A percentile compares a stretch with the other conserved stretches of the same genome.
Evolutionary conservation across 1,140 invertebrate species (phyloP).

Genomic region (Panagrolaimus sp.): DNA sequence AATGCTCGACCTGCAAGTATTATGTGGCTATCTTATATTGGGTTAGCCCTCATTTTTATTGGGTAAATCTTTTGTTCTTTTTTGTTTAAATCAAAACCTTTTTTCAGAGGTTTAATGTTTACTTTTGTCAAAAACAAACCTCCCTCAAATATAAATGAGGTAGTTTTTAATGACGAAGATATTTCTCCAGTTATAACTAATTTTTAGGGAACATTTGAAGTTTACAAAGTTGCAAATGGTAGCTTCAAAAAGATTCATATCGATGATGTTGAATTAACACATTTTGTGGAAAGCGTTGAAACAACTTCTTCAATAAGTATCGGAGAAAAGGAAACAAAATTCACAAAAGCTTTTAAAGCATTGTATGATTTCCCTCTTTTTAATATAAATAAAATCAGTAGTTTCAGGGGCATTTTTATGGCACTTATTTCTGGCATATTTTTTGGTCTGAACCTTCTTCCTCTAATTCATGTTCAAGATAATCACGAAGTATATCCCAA

Average conservation of each 20-base stretch:
- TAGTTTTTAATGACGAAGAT: neutral
- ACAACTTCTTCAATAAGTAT: neutral
- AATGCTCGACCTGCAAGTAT: conserved; percentile 23
- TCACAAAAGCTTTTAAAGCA: neutral
- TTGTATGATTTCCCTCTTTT: neutral
- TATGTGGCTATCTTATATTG: conserved; percentile 27
- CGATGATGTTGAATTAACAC: no score
- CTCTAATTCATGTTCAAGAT: conserved; percentile 34
- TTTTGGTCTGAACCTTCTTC: conserved; percentile 32
- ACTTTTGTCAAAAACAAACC: conserved; percentile 2
- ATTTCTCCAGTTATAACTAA: neutral
- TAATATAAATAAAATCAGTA: neutral
- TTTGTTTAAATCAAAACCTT: neutral
- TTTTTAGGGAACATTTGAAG: no score
- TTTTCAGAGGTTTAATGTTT: conserved; percentile 1
- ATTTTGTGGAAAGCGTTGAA: no score
- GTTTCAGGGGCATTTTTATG: conserved; percentile 29
- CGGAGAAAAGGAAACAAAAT: neutral
- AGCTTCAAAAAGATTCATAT: no score
- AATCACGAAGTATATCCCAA: conserved; percentile 23
- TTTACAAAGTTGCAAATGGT: no score
- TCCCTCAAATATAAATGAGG: neutral
- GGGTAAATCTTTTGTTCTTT: conserved; percentile 15
- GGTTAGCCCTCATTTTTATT: conserved; percentile 25
- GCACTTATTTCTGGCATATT: conserved; percentile 40